Evolutionary conservation across 2,888 invertebrate genomes (phyloP).

Genomic region (Argyra leucocephala): DNA sequence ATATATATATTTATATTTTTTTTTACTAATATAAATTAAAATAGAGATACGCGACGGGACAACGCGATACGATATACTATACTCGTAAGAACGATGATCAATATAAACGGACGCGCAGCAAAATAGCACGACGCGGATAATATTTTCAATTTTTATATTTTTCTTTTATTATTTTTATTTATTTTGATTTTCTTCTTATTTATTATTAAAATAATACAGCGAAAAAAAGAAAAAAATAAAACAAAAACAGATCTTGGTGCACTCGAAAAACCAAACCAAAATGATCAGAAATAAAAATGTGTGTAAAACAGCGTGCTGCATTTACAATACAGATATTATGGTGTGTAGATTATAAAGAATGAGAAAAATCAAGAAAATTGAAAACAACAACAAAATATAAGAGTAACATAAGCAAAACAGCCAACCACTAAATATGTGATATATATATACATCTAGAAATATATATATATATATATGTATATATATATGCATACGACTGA

Average conservation of each 20-base stretch:
- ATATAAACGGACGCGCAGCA: conserved; percentile 3
- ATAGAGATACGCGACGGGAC: conserved; percentile 1
- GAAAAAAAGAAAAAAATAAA: too few species aligned
- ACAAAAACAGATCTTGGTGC: not conserved
- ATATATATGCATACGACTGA: too few species aligned
- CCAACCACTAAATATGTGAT: not conserved
- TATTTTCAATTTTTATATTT: not conserved
- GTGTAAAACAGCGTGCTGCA: conserved; percentile 4
- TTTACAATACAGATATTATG: not conserved
- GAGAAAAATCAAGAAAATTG: not conserved
- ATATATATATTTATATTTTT: not conserved
- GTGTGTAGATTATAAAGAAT: not conserved
- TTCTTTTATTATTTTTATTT: not conserved
- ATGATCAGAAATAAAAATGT: not conserved
- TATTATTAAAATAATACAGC: too few species aligned
- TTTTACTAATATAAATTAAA: not conserved
- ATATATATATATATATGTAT: too few species aligned
- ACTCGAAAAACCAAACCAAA: not conserved
- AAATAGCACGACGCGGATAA: not conserved
- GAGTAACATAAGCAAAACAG: not conserved
- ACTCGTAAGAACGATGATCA: not conserved
- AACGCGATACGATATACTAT: conserved; percentile 3
- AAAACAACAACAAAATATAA: not conserved
- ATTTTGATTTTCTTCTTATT: not conserved
- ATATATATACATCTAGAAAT: too few species aligned